Conservation (phyloP, 2,797 vertebrate genomes). For the Chelon auratus region DNA sequence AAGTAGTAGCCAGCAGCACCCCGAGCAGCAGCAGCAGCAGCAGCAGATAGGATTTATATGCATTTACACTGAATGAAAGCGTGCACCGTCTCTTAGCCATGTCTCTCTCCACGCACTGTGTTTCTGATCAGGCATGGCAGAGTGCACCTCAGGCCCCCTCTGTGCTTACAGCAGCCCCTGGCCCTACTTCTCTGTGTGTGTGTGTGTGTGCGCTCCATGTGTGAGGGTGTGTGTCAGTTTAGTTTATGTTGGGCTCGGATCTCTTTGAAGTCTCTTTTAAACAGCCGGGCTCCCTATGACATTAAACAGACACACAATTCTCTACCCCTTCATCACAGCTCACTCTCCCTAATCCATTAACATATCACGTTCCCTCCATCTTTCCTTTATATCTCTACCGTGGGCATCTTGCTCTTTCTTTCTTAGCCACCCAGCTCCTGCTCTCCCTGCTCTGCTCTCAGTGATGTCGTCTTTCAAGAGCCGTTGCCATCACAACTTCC, state of each 20-base stretch:
- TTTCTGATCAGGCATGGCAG: constrained; percentile 76
- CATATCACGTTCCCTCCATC: constrained; percentile 65
- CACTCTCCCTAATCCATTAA: constrained; percentile 59
- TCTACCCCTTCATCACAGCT: constrained; percentile 21
- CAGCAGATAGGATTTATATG: constrained; percentile 32
- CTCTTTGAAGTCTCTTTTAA: constrained; percentile 76
- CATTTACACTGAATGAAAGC: constrained; percentile 40
- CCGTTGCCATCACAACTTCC: constrained; percentile 81
- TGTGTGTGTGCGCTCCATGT: constrained; percentile 36
- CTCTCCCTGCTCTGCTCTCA: constrained; percentile 38
- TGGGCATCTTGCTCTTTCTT: constrained; percentile 32
- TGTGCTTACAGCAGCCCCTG: constrained; percentile 43
- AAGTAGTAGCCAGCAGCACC: constrained; percentile 45
- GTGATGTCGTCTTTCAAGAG: constrained; percentile 73
- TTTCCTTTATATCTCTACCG: constrained; percentile 57
- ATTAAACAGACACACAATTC: constrained; percentile 62
- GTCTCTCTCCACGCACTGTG: constrained; percentile 34
- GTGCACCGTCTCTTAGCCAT: constrained; percentile 21
- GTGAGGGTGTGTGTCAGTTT: constrained; percentile 58
- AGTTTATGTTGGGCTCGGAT: constrained; percentile 60
- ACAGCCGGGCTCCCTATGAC: constrained; percentile 56
- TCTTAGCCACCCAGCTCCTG: constrained; percentile 32
- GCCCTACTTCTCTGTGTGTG: constrained; percentile 51
- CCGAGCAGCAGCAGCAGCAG: constrained; percentile 34
- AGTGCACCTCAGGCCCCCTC: constrained; percentile 69